Base-by-base conservation (phyloP, 37 sponge, comb jelly and placozoan species). In the Eunapius fragilis region DNA sequence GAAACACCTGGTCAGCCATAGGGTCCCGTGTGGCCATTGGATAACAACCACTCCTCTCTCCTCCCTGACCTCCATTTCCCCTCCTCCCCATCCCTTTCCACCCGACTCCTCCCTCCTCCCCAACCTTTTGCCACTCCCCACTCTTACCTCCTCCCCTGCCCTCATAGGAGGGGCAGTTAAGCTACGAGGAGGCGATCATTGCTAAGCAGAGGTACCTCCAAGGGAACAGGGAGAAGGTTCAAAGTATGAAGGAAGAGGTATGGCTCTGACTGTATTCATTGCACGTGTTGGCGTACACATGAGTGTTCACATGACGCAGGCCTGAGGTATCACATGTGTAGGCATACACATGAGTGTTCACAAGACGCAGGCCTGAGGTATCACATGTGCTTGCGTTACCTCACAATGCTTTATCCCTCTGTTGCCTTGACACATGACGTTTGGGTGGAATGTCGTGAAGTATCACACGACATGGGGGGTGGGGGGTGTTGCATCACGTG, bases 131-230 rank as follows among this genome's bases (percentile, higher is more conserved):
- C 68, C 45, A 17, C 75, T 77, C 14, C 3, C 32, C 0, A 84
- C 23, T 70, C 30, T 79, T 80, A 26, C 22, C 58, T 71, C 3
- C 22, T 26, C 17, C 7, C n/a, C n/a, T n/a, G n/a, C n/a, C n/a
- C n/a, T n/a, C n/a, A 23, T 76, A 94, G 95, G 91, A 92, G 37
- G 97, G 97, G 0, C 89, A 89, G 45, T 36, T 98, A 37, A 97
- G 92, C 80, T 93, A 97, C 72, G 99, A 98, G 75, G 99, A 96
- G 71, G 99, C 99, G 4, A 98, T 97, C 74, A 88, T 98, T 69
- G 95, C 99, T 14, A 93, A 80, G 47, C 93, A 94, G 89, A 87
- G 69, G 37, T 79, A 77, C 77, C 72, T 87, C 32, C 72, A 89
- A 34, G 88, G 89, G 32, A 95, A 76, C 50, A 88, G 74, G 36